Percentiles rank a stretch among this genome's conserved stretches.
Conservation (phyloP, 1,140 invertebrate species). For the Halyomorpha halys region DNA sequence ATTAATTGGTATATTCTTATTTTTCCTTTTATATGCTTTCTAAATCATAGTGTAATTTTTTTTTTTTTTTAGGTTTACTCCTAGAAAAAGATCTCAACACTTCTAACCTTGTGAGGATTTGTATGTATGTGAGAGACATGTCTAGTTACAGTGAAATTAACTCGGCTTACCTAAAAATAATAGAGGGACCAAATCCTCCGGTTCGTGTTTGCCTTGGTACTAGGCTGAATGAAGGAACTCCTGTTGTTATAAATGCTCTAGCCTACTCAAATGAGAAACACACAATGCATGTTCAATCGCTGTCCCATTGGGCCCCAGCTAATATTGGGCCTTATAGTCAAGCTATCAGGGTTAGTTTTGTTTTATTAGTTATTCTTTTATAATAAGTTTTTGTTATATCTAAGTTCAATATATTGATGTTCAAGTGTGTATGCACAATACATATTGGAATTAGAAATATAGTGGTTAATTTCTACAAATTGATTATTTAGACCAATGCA, state of each 20-base stretch:
- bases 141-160: conserved; percentile 65
- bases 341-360: conserved; percentile 56
- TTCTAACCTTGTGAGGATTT: conserved; percentile 63
- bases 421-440: too few relatives aligned
- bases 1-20: too few relatives aligned
- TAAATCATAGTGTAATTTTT: background rate
- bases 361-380: conserved; percentile 4
- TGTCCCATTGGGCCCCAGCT: conserved; percentile 91
- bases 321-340: conserved; percentile 95
- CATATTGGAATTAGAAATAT: too few relatives aligned
- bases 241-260: conserved; percentile 66
- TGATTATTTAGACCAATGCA: too few relatives aligned
- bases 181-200: conserved; percentile 73
- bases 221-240: conserved; percentile 55
- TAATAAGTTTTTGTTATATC: too few relatives aligned
- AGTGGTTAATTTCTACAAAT: too few relatives aligned
- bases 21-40: too few relatives aligned
- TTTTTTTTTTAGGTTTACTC: conserved; percentile 41
- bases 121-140: conserved; percentile 74
- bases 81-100: conserved; percentile 47
- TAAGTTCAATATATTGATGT: too few relatives aligned
- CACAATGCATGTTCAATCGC: conserved; percentile 85
- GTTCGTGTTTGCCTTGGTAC: conserved; percentile 79
- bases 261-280: conserved; percentile 49
- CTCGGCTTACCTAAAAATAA: conserved; percentile 56